Conservation (phyloP, 2,888 invertebrate species). For the Diloba caeruleocephala region DNA sequence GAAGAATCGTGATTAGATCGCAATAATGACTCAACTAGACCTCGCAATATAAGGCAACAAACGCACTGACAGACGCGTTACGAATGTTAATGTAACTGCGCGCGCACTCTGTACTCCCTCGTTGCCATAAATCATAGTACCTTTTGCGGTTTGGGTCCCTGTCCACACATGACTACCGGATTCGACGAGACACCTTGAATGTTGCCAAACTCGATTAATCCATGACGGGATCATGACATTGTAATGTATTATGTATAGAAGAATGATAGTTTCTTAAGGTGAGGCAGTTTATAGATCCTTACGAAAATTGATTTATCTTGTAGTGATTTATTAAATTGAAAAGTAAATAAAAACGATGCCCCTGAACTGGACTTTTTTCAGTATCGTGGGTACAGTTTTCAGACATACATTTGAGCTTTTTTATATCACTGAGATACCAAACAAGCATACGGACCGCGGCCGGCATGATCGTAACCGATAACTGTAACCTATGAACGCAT, state of each 20-base stretch:
- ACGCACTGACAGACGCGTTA: constrained; percentile 55
- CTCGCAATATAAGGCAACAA: constrained; percentile 45
- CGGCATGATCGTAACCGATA: too few relatives aligned
- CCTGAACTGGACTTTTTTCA: too few relatives aligned
- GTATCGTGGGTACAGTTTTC: too few relatives aligned
- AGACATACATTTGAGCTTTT: too few relatives aligned
- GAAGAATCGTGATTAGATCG: constrained; percentile 42
- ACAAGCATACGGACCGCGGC: too few relatives aligned
- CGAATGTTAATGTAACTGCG: constrained; percentile 70
- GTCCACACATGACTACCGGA: constrained; percentile 64
- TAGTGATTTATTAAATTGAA: not conserved
- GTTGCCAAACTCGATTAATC: constrained; percentile 47
- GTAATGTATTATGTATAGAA: constrained; percentile 13
- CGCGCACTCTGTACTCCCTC: constrained; percentile 39
- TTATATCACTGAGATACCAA: too few relatives aligned
- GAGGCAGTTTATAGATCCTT: not conserved
- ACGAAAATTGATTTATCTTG: constrained; percentile 11
- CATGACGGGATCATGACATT: constrained; percentile 14
- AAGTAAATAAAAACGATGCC: too few relatives aligned
- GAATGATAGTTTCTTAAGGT: constrained; percentile 1
- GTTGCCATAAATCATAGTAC: constrained; percentile 73
- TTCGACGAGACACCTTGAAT: constrained; percentile 38
- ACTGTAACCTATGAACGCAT: too few relatives aligned
- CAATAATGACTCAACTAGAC: constrained; percentile 56
- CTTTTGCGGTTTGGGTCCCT: constrained; percentile 70